Percentiles rank a stretch among this genome's conserved stretches.
These are phyloP conservation scores for Coelinius sp. DNA, from an alignment of 2,888 invertebrate genomes.

Conservation along the genomic window DNA sequence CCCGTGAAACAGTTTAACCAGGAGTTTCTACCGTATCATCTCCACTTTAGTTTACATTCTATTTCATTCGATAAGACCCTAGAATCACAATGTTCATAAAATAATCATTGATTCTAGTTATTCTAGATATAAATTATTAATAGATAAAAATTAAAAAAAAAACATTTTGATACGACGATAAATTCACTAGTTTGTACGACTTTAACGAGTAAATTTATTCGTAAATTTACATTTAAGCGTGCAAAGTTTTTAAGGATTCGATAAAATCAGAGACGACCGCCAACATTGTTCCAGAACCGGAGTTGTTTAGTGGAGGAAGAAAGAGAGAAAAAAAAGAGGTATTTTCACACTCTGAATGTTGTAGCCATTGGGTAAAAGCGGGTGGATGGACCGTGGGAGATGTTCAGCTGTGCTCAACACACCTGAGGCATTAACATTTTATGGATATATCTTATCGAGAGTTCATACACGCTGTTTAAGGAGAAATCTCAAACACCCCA, in stretches of 20 bases:
- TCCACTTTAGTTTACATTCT: not conserved
- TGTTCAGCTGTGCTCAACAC: constrained; percentile 15
- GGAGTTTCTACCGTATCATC: constrained; percentile 8
- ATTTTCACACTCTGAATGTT: constrained; percentile 12
- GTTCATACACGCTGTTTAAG: constrained; percentile 6
- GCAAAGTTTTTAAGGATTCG: constrained; percentile 9
- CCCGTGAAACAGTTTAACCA: constrained; percentile 23
- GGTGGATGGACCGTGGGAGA: constrained; percentile 19
- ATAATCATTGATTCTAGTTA: constrained; percentile 10
- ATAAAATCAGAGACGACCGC: constrained; percentile 15
- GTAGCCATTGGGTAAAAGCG: not conserved
- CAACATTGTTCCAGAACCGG: constrained; percentile 14
- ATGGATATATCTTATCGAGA: constrained; percentile 23
- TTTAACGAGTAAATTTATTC: constrained; percentile 18
- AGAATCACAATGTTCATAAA: not conserved
- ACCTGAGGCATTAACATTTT: constrained; percentile 23
- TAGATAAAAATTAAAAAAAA: too few species aligned
- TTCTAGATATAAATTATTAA: too few species aligned
- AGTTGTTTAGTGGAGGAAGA: constrained; percentile 7
- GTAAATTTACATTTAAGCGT: constrained; percentile 8
- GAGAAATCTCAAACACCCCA: not conserved
- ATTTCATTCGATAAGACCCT: not conserved
- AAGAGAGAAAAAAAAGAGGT: not conserved
- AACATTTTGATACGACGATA: not conserved
- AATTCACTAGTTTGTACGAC: not conserved